A percentile compares a stretch with the other conserved stretches of the same genome.
phyloP scores from a whole-genome alignment of 1,140 invertebrate species.

The Pogonus chalceus region DNA sequence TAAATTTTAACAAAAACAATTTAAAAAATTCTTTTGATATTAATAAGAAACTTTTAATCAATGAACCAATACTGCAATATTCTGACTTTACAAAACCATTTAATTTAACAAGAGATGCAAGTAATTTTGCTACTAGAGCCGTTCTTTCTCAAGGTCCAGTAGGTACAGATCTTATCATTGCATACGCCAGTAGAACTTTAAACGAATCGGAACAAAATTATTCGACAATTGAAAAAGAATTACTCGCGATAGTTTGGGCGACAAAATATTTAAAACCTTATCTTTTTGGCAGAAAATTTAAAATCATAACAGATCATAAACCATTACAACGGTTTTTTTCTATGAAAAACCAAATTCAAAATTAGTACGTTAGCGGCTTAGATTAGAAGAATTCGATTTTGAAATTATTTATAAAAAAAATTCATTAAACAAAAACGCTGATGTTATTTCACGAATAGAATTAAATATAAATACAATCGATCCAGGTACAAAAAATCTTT shows the following conservation, averaged over 20 bases:
- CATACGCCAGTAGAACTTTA: slow-evolving; percentile 24
- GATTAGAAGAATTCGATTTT: background rate
- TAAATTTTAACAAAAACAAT: too few species aligned
- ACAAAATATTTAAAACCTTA: background rate
- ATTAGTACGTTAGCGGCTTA: background rate
- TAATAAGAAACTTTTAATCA: too few species aligned
- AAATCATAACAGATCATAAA: background rate
- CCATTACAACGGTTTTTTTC: background rate
- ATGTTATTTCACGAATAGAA: background rate
- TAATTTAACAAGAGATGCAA: slow-evolving; percentile 28
- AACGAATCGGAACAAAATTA: background rate
- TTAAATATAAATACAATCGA: background rate
- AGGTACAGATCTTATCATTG: slow-evolving; percentile 21
- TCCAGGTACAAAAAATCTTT: background rate
- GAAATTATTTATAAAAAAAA: background rate
- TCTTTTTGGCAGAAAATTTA: background rate
- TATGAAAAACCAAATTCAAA: background rate
- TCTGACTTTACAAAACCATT: slow-evolving; percentile 28
- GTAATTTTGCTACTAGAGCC: slow-evolving; percentile 24
- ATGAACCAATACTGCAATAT: too few species aligned
- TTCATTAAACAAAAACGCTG: background rate
- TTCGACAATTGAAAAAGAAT: background rate
- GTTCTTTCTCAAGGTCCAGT: slow-evolving; percentile 22
- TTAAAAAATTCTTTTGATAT: too few species aligned
- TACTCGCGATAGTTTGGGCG: background rate